Percentiles rank a stretch among this genome's conserved stretches.
phyloP scores from a whole-genome alignment of 2,888 invertebrate genomes.

The Dasysyrphus albostriatus region DNA sequence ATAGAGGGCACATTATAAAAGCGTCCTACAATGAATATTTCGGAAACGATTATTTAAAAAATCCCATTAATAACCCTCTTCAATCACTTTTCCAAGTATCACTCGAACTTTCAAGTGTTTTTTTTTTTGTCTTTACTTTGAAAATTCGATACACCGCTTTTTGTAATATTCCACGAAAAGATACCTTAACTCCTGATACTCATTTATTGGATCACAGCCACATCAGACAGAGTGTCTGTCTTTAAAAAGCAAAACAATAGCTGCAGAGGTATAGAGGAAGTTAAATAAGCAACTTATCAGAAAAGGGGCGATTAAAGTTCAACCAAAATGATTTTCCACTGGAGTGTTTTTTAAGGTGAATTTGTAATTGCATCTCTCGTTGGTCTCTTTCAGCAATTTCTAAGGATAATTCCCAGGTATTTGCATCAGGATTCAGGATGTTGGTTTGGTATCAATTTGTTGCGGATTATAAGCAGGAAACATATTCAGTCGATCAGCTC shows the following conservation, averaged over 20 bases:
- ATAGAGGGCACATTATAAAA: not conserved
- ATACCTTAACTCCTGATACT: conserved; percentile 20
- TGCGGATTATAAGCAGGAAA: conserved; percentile 67
- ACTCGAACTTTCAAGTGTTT: conserved; percentile 53
- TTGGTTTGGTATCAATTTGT: conserved; percentile 50
- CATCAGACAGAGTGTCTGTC: not conserved
- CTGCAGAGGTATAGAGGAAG: conserved; percentile 50
- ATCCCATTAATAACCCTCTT: not conserved
- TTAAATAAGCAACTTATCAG: conserved; percentile 18
- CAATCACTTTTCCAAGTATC: conserved; percentile 35
- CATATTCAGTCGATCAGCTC: conserved; percentile 8
- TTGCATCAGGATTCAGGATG: conserved; percentile 63
- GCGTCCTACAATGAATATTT: conserved; percentile 12
- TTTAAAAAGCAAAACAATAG: conserved; percentile 38
- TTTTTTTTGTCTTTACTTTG: conserved; percentile 35
- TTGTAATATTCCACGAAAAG: not conserved
- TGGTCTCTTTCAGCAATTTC: conserved; percentile 59
- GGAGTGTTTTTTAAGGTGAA: conserved; percentile 71
- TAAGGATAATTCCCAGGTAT: conserved; percentile 68
- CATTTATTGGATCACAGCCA: not conserved
- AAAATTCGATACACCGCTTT: conserved; percentile 64
- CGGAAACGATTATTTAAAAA: conserved; percentile 31
- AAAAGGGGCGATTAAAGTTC: conserved; percentile 41
- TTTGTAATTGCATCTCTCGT: conserved; percentile 66
- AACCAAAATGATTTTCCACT: conserved; percentile 21